Evolutionary conservation across 1,140 invertebrate species (phyloP).

Genomic region (Grapholita molesta): DNA sequence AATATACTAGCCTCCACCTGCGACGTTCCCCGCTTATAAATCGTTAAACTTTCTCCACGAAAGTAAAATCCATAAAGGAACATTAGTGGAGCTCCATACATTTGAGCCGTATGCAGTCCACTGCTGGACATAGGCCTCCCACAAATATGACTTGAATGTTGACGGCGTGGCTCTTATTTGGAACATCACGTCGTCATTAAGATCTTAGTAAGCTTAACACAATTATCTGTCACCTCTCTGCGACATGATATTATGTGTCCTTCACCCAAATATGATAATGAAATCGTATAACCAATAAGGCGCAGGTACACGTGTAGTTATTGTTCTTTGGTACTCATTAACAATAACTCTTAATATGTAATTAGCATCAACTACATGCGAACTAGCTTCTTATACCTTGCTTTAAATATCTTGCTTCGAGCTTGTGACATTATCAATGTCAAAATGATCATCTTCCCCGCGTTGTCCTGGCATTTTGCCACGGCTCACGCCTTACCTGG

Average conservation of each 20-base stretch:
- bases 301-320: constrained; percentile 20
- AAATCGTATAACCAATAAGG: constrained; percentile 21
- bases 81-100: too few species aligned
- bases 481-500: too few species aligned
- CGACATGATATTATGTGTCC: constrained; percentile 11
- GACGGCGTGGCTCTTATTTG: too few species aligned
- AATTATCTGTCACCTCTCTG: neutral
- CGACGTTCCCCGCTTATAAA: too few species aligned
- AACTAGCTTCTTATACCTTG: neutral
- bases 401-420: neutral
- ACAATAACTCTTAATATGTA: neutral
- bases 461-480: too few species aligned
- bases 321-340: constrained; percentile 22
- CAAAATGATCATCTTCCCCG: too few species aligned
- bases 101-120: too few species aligned
- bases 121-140: too few species aligned
- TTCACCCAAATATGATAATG: constrained; percentile 33
- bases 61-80: too few species aligned
- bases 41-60: too few species aligned
- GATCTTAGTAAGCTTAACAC: neutral
- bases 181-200: too few species aligned
- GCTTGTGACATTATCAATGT: neutral
- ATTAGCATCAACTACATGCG: neutral
- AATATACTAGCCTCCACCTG: neutral
- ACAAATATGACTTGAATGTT: too few species aligned